Base-by-base conservation (phyloP, 2,113 vertebrate genomes). In the Podarcis muralis region DNA sequence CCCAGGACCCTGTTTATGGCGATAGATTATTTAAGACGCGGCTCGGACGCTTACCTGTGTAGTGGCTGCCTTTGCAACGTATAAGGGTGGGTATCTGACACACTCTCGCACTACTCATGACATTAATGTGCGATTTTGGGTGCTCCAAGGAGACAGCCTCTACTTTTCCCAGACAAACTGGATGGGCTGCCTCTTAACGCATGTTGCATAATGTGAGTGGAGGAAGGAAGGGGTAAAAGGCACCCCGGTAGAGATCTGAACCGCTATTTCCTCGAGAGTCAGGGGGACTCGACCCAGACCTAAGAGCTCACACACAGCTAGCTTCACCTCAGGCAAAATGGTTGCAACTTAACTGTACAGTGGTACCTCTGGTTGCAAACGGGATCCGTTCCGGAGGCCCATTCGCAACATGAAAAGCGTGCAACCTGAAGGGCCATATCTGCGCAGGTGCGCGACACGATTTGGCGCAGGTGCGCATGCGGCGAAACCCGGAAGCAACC, bases 381-480 rank as follows among this genome's bases (percentile, higher is more conserved):
- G 6, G 43, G 35, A 37, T 37, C 35, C 35, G 2, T 37, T 37
- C 35, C 35, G 35, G 43, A 43, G 43, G 43, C 6, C 43, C 43
- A 43, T 43, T 43, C 43, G 43, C 43, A 43, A 43, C 43, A 43
- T 7, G 6, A 43, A 43, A 43, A 43, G 43, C 6, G 43, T 6
- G 43, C 43, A 43, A 43, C 43, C 43, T 43, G 6, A 43, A 43
- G 43, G 7, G 43, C 6, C 1, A 6, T 43, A 43, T 43, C 43
- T 43, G 6, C 1, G 43, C 43, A 43, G 43, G 1, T 43, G 4
- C 4, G 3, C 40, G 3, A 3, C 40, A 1, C 6, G 1, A 43
- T 43, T 43, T 43, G 43, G 43, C 43, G 43, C 43, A 8, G 7
- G 6, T 43, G 43, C 6, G 43, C 43, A 43, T 43, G 43, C 43